A percentile compares a stretch with the other conserved stretches of the same genome.
Conservation (phyloP, 2,113 vertebrate species). For the Mirza zaza region DNA sequence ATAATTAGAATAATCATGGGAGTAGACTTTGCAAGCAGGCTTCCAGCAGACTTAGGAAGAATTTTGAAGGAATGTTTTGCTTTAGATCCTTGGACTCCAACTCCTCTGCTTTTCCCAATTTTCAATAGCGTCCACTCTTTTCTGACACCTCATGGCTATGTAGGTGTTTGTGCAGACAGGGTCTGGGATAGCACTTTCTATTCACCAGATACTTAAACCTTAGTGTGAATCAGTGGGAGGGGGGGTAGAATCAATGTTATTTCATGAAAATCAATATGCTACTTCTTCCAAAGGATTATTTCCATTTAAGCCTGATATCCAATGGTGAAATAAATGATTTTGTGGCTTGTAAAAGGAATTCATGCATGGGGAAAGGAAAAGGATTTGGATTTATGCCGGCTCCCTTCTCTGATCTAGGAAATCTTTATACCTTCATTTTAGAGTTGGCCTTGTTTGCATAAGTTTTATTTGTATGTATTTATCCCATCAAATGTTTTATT, state of each 20-base stretch:
- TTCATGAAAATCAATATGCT: slow-evolving; percentile 59
- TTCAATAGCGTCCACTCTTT: neutral
- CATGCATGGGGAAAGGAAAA: neutral
- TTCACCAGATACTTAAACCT: slow-evolving; percentile 18
- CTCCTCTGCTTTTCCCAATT: neutral
- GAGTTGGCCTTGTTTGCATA: neutral
- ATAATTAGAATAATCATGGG: slow-evolving; percentile 16
- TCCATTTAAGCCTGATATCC: slow-evolving; percentile 40
- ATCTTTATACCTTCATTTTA: slow-evolving; percentile 30
- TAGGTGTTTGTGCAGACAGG: neutral
- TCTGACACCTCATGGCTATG: neutral
- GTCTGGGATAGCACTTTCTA: neutral
- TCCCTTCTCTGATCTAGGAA: neutral
- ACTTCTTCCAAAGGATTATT: slow-evolving; percentile 61
- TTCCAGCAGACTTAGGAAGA: neutral
- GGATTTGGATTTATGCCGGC: neutral
- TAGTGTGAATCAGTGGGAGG: neutral
- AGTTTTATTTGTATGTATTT: slow-evolving; percentile 44
- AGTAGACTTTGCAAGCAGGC: slow-evolving; percentile 18
- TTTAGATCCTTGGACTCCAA: neutral
- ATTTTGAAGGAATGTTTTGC: slow-evolving; percentile 17
- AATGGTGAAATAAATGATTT: slow-evolving; percentile 52
- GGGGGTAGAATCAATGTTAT: slow-evolving; percentile 26
- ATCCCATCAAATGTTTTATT: neutral
- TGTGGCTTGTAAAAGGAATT: slow-evolving; percentile 51